Conservation (phyloP, 2,113 vertebrate species). For the Marcusenius ussheri region DNA sequence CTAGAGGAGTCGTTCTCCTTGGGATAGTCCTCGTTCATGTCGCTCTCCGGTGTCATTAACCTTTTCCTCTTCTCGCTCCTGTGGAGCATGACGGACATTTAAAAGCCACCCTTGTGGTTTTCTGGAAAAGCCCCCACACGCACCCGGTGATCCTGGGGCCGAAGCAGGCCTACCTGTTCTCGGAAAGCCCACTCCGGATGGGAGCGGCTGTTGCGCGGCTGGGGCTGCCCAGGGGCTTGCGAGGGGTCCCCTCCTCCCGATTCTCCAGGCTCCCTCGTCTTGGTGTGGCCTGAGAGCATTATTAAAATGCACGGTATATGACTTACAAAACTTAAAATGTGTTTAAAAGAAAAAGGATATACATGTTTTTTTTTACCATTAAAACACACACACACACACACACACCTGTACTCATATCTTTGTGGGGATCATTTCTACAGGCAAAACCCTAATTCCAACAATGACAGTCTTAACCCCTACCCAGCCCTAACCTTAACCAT, state of each 20-base stretch:
- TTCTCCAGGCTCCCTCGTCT: slow-evolving; percentile 70
- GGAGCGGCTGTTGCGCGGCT: slow-evolving; percentile 68
- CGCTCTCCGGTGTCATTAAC: slow-evolving; percentile 67
- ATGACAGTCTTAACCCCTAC: neutral
- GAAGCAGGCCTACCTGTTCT: slow-evolving; percentile 68
- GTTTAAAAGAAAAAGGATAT: neutral
- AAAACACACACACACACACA: neutral
- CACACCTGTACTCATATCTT: neutral
- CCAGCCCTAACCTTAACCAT: neutral
- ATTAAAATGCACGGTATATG: neutral
- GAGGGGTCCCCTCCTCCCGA: slow-evolving; percentile 71
- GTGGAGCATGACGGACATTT: slow-evolving; percentile 18
- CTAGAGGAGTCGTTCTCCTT: slow-evolving; percentile 98
- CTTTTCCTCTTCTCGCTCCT: slow-evolving; percentile 88
- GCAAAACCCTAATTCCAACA: neutral
- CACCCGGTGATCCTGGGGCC: neutral
- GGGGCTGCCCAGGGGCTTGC: slow-evolving; percentile 76
- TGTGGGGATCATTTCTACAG: neutral
- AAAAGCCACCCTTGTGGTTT: neutral
- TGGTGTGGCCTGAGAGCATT: slow-evolving; percentile 63
- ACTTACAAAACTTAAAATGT: neutral
- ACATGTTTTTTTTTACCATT: neutral
- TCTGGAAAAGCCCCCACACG: neutral
- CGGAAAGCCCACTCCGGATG: slow-evolving; percentile 72
- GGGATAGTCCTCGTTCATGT: slow-evolving; percentile 89